phyloP scores from a whole-genome alignment of 2,797 vertebrate genomes.

The Spondyliosoma cantharus region DNA sequence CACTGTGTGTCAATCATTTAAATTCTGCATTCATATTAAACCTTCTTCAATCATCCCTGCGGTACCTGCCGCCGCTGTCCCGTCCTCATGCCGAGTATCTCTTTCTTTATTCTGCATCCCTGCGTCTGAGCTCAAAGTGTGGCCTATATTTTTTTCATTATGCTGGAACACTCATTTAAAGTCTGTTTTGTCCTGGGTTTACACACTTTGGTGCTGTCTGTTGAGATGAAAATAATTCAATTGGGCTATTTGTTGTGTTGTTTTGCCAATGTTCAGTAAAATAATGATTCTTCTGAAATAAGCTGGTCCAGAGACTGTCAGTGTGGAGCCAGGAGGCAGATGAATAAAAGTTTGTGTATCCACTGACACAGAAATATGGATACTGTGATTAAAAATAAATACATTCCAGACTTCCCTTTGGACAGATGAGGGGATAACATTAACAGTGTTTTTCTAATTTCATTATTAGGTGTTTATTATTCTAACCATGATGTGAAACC shows the following conservation, averaged over 20 bases:
- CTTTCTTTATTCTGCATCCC: neutral
- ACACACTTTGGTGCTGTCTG: neutral
- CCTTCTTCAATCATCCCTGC: slow-evolving; percentile 13
- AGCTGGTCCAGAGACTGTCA: neutral
- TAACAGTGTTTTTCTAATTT: too few relatives aligned
- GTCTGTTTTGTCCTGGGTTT: neutral
- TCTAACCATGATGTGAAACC: too few relatives aligned
- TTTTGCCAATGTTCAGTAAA: neutral
- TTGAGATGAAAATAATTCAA: neutral
- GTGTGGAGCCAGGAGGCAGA: neutral
- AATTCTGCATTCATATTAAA: slow-evolving; percentile 25
- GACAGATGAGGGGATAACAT: too few relatives aligned
- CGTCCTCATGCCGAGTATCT: neutral
- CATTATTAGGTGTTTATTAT: too few relatives aligned
- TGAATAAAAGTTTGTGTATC: neutral
- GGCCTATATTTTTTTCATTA: neutral
- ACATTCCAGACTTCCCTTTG: too few relatives aligned
- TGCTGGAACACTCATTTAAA: neutral
- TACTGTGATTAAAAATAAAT: too few relatives aligned
- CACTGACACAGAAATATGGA: neutral
- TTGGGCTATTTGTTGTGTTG: neutral
- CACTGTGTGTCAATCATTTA: slow-evolving; percentile 29
- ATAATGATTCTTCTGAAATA: neutral
- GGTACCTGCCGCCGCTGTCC: neutral
- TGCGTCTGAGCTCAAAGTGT: neutral